Evolutionary conservation across 2,797 vertebrate species (phyloP), one percentile per base, ranked within the genome.

Genomic region (Australoheros facetus): DNA sequence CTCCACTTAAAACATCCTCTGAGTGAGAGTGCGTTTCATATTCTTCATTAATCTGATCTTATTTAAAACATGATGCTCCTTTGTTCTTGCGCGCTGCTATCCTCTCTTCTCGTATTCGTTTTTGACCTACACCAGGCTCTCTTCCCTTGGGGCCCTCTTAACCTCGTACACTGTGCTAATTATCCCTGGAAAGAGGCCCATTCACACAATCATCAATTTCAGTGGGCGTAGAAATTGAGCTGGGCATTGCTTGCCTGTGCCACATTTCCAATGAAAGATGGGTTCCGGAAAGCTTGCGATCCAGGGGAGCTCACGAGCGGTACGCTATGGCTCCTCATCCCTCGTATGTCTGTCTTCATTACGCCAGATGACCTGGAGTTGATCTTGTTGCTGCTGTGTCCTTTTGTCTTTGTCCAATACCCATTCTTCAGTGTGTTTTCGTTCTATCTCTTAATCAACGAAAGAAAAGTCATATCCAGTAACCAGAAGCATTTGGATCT

Each of bases 101-200:
- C 82, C 80, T 82, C 57, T 77, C 71, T 78, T 16, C 62, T 89
- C 19, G 55, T 82, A 85, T 53, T 93, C 85, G 71, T 92, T 93
- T 79, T 91, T 91, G 91, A 94, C 90, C 91, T 87, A 78, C 81
- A 88, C 82, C 62, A 69, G 77, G 39, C 77, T 88, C 69, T 84
- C 26, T 90, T 81, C 89, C 94, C 85, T 89, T 34, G 56, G 45
- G 82, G 82, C 82, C 73, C 56, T 90, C 58, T 95, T 96, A 92
- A 94, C 95, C 92, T 95, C 90, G 89, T 89, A 92, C 88, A 83
- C 89, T 87, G 85, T 71, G 90, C 91, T 96, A 95, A 95, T 95
- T 95, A 94, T 93, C 89, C 93, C 88, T 95, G 92, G 91, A 95
- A 94, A 90, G 89, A 90, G 87, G 87, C 84, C 92, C 86, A 88